These are phyloP conservation scores for Lasioglossum lativentre DNA, from an alignment of 2,888 invertebrate species.

Conservation along the genomic window DNA sequence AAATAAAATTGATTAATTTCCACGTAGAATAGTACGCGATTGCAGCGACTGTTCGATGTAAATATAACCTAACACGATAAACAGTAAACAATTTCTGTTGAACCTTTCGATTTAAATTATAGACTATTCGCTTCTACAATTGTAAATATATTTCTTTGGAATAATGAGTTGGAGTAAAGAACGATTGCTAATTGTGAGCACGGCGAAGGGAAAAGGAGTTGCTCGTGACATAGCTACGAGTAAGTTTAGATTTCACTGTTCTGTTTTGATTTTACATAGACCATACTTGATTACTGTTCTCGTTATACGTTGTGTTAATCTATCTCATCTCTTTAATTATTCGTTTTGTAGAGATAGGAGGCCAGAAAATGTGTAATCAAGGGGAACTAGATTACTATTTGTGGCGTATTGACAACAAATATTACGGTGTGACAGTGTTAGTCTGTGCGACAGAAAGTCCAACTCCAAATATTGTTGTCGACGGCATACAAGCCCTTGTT, in stretches of 20 bases:
- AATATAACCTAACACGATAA: slow-evolving; percentile 45
- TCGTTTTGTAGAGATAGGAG: slow-evolving; percentile 75
- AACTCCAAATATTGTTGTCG: slow-evolving; percentile 74
- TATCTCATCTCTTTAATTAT: background rate
- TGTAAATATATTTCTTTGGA: background rate
- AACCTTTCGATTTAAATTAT: background rate
- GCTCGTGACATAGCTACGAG: slow-evolving; percentile 78
- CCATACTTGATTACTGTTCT: background rate
- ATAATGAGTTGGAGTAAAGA: slow-evolving; percentile 75
- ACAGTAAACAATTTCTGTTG: slow-evolving; percentile 20
- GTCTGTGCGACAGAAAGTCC: slow-evolving; percentile 86
- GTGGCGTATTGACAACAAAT: slow-evolving; percentile 90
- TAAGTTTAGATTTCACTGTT: slow-evolving; percentile 63
- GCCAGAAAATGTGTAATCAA: slow-evolving; percentile 75
- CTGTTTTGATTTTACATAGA: background rate
- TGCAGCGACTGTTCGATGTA: background rate
- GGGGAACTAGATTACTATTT: slow-evolving; percentile 82
- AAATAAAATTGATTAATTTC: slow-evolving; percentile 3
- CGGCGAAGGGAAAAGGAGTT: slow-evolving; percentile 69
- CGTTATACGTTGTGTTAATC: background rate
- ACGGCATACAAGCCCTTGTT: slow-evolving; percentile 87
- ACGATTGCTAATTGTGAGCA: slow-evolving; percentile 77
- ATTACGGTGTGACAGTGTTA: slow-evolving; percentile 88
- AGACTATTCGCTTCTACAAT: background rate
- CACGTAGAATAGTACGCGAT: background rate